Evolutionary conservation across 2,888 invertebrate species (phyloP).

Genomic region (Macrophya annulata): DNA sequence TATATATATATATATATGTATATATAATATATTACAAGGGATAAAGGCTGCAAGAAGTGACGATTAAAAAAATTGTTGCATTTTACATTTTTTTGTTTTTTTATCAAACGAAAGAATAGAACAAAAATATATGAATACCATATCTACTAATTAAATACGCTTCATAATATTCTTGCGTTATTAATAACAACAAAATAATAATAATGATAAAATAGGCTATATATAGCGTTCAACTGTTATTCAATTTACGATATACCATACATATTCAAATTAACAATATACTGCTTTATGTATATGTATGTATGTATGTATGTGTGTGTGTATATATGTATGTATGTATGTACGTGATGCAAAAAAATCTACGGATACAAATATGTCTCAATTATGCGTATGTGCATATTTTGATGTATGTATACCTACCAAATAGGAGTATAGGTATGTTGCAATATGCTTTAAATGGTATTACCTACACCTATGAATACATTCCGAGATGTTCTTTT

Average conservation of each 20-base stretch:
- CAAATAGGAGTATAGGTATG: background rate
- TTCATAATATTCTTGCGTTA: conserved; percentile 21
- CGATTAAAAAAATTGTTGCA: background rate
- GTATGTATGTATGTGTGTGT: no score
- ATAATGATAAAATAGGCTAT: background rate
- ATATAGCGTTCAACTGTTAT: conserved; percentile 9
- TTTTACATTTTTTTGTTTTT: background rate
- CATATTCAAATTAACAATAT: conserved; percentile 2
- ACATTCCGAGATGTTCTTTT: no score
- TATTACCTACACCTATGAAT: no score
- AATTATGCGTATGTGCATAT: background rate
- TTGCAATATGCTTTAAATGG: no score
- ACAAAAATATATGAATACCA: background rate
- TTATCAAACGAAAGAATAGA: background rate
- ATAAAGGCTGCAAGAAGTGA: conserved; percentile 17
- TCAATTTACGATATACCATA: conserved; percentile 19
- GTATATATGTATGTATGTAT: no score
- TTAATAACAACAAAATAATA: background rate
- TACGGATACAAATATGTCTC: conserved; percentile 33
- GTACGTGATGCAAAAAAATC: background rate
- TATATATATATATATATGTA: no score
- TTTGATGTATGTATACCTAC: conserved; percentile 4
- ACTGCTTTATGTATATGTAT: background rate
- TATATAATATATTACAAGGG: background rate
- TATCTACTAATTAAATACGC: background rate